phyloP scores from a whole-genome alignment of 2,113 vertebrate genomes.

The pig (Sus scrofa) region T2T-Sscrofa CM000814.6:73185001-73185500 shows the following conservation, averaged over 20 bases:
- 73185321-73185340: no score
- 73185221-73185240: not conserved
- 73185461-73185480: no score
- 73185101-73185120: not conserved
- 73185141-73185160: not conserved
- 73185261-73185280: not conserved
- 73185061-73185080: not conserved
- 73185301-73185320: no score
- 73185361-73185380: no score
- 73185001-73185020: not conserved
- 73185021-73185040: conserved; percentile 29
- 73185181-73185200: accelerated
- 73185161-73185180: not conserved
- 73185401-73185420: no score
- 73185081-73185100: not conserved
- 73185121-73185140: not conserved
- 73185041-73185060: not conserved
- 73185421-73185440: no score
- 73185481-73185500: no score
- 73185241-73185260: not conserved
- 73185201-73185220: accelerated
- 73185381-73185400: no score
- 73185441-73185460: no score
- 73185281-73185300: not conserved
- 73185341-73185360: no score